Conservation (phyloP, 2,113 vertebrate genomes). For the Callospermophilus lateralis region DNA sequence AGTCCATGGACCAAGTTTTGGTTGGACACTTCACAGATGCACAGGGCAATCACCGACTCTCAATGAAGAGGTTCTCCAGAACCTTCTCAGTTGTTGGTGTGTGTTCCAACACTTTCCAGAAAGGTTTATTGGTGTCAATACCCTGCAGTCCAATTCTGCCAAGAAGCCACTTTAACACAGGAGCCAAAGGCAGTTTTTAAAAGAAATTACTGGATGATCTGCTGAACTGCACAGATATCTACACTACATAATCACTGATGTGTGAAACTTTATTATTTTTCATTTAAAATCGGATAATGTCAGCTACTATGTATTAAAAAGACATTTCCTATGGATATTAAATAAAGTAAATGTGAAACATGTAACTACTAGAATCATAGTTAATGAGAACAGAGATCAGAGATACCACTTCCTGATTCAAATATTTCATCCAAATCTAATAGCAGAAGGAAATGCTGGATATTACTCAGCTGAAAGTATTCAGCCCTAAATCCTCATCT, state of each 20-base stretch:
- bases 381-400: background rate
- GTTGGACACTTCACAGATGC: no score
- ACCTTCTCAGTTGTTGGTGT: background rate
- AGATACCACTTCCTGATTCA: background rate
- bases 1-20: fast-evolving
- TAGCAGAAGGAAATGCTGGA: background rate
- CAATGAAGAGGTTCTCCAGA: background rate
- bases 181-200: slow-evolving; percentile 20
- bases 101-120: background rate
- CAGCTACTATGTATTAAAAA: slow-evolving; percentile 19
- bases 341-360: background rate
- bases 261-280: slow-evolving; percentile 58
- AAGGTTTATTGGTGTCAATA: background rate
- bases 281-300: slow-evolving; percentile 30
- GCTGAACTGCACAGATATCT: slow-evolving; percentile 35
- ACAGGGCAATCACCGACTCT: fast-evolving
- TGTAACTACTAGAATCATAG: background rate
- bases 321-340: slow-evolving; percentile 38
- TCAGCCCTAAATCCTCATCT: background rate
- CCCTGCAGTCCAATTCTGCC: background rate
- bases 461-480: background rate
- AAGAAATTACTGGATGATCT: slow-evolving; percentile 35
- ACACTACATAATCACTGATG: background rate
- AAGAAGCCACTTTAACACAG: slow-evolving; percentile 54
- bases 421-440: background rate